phyloP scores from a whole-genome alignment of 2,797 vertebrate genomes.

The Leuciscus waleckii region DNA sequence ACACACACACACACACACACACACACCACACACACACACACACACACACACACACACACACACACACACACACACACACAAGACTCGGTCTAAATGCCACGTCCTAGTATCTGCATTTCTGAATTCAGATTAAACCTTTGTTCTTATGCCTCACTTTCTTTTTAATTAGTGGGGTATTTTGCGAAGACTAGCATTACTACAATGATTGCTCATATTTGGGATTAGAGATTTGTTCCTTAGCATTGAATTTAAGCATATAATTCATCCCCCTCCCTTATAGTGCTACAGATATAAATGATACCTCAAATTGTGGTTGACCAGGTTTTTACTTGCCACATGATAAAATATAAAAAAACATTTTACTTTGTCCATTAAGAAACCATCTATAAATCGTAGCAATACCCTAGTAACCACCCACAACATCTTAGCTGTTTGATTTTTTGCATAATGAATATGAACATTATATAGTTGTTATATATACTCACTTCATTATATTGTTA shows the following conservation, averaged over 20 bases:
- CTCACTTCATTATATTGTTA: too few relatives aligned
- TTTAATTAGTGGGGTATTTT: not conserved
- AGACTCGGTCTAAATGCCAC: not conserved
- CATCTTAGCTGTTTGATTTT: not conserved
- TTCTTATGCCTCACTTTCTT: not conserved
- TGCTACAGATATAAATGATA: not conserved
- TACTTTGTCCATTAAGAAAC: not conserved
- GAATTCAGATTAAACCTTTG: not conserved
- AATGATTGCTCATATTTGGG: not conserved
- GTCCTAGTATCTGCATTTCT: not conserved
- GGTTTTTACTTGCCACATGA: not conserved
- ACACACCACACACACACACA: not conserved
- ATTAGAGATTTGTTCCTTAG: not conserved
- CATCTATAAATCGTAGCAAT: not conserved
- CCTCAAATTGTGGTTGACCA: not conserved
- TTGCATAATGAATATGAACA: too few relatives aligned
- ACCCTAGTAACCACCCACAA: not conserved
- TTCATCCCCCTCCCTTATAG: not conserved
- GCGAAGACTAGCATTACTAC: not conserved
- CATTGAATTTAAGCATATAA: not conserved
- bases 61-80: not conserved
- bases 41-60: not conserved
- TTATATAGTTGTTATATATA: too few relatives aligned
- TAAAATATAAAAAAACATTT: not conserved
- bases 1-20: not conserved